Base-by-base conservation (phyloP, 2,888 invertebrate genomes). In the Dendrolimus pini region DNA sequence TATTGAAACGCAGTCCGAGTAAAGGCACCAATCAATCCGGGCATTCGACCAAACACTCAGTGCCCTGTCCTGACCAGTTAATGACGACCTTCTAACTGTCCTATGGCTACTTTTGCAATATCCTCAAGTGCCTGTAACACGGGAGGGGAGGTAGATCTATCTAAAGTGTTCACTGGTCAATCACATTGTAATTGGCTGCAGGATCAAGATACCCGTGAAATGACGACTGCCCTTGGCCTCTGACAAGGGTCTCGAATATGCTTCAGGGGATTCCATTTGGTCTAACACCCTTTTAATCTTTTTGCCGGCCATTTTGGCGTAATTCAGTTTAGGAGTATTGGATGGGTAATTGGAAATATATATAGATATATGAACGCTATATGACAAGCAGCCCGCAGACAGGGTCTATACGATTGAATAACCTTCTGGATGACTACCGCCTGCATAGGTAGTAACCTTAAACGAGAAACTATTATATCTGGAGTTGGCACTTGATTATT, bases 151-250 rank as follows among this genome's bases (percentile, higher is more conserved):
- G 66, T 30, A 65, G 78, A 58, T 77, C 80, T 65, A 41, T 1
- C 8, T 9, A 58, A 9, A 57, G 62, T 77, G 80, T 81, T 66
- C 65, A 65, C 58, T 75, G 81, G 86, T 82, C 86, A 82, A 83
- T 87, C 86, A 84, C 82, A 80, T 77, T 82, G 86, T 87, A 87
- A 88, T 88, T 88, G 87, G 81, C 80, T 82, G 79, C 79, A 79
- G 77, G 69, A 77, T 65, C 77, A 85, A 87, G 88, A 85, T 85
- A 88, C 79, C 85, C 88, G 86, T 88, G 86, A 87, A 89, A 86
- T 86, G 86, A 83, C 77, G 78, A 83, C 81, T 85, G 81, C 74
- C 82, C 78, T 30, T 47, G 47, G 9, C 47, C 47, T 67, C 79
- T 85, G 86, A 87, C 83, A 81, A 83, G 86, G 88, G 85, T 83